phyloP scores from a whole-genome alignment of 2,797 vertebrate species.

The Cygnus olor region DNA sequence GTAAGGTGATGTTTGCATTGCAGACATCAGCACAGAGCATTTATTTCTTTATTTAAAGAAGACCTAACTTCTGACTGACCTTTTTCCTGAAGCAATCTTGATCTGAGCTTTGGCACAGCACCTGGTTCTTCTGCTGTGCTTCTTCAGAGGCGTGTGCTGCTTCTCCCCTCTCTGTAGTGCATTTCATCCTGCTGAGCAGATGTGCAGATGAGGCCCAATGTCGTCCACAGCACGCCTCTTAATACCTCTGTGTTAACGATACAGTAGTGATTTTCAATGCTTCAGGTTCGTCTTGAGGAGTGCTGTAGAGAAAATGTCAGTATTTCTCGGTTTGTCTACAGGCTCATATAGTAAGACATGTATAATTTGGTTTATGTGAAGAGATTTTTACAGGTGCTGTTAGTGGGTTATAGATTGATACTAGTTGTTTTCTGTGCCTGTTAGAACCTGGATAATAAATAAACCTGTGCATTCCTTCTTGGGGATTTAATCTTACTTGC shows the following conservation, averaged over 20 bases:
- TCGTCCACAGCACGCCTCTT: fast-evolving
- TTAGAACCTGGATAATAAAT: not conserved
- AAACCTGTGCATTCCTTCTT: not conserved
- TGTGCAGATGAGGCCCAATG: not conserved
- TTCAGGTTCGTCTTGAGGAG: not conserved
- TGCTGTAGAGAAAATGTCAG: not conserved
- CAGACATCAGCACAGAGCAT: fast-evolving
- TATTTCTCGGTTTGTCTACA: not conserved
- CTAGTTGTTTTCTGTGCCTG: not conserved
- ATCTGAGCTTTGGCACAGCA: not conserved
- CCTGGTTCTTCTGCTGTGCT: not conserved
- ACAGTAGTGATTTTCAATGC: fast-evolving
- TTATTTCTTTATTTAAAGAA: not conserved
- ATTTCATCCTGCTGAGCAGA: not conserved
- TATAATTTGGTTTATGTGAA: not conserved
- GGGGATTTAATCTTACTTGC: not conserved
- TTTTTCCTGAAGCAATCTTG: not conserved
- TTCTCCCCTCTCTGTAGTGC: not conserved
- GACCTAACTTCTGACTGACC: not conserved
- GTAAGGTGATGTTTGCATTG: not conserved
- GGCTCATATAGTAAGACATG: not conserved
- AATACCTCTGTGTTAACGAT: not conserved
- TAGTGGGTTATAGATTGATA: not conserved
- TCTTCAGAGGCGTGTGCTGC: not conserved
- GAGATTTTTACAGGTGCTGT: not conserved